A percentile compares a stretch with the other conserved stretches of the same genome.
phyloP scores from a whole-genome alignment of 2,888 invertebrate genomes.

The Temnothorax unifasciatus region DNA sequence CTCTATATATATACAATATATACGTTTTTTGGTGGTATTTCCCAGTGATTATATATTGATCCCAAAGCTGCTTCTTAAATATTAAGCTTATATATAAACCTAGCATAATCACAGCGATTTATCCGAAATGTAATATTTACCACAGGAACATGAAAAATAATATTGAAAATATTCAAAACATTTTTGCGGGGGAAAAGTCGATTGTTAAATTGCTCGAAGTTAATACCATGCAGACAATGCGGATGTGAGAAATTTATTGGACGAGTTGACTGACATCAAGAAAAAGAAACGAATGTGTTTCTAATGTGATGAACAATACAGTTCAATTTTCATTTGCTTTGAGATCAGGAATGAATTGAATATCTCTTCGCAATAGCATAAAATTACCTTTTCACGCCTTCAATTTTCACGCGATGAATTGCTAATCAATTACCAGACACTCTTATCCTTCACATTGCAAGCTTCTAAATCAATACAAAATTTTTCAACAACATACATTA shows the following conservation, averaged over 20 bases:
- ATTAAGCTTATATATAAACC: constrained; percentile 76
- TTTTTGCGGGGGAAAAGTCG: background rate
- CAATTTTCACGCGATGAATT: constrained; percentile 17
- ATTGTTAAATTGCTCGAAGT: constrained; percentile 18
- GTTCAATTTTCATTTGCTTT: constrained; percentile 60
- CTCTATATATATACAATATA: constrained; percentile 18
- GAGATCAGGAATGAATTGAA: constrained; percentile 42
- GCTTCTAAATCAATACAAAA: constrained; percentile 37
- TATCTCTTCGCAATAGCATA: constrained; percentile 35
- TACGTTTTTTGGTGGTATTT: constrained; percentile 46
- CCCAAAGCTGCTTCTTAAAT: constrained; percentile 80
- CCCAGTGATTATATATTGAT: constrained; percentile 72
- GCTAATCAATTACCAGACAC: constrained; percentile 5
- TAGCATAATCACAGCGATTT: constrained; percentile 81
- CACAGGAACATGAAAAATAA: constrained; percentile 73
- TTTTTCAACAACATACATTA: constrained; percentile 24
- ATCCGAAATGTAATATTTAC: constrained; percentile 69
- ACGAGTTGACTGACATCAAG: constrained; percentile 2
- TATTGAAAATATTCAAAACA: constrained; percentile 35
- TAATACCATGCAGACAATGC: constrained; percentile 19
- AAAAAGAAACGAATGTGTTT: constrained; percentile 44
- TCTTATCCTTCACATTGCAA: constrained; percentile 19
- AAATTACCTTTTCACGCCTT: constrained; percentile 25
- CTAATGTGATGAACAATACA: constrained; percentile 48
- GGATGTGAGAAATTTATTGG: background rate